Conservation (phyloP, 2,113 vertebrate species). For the Cynocephalus volans region DNA sequence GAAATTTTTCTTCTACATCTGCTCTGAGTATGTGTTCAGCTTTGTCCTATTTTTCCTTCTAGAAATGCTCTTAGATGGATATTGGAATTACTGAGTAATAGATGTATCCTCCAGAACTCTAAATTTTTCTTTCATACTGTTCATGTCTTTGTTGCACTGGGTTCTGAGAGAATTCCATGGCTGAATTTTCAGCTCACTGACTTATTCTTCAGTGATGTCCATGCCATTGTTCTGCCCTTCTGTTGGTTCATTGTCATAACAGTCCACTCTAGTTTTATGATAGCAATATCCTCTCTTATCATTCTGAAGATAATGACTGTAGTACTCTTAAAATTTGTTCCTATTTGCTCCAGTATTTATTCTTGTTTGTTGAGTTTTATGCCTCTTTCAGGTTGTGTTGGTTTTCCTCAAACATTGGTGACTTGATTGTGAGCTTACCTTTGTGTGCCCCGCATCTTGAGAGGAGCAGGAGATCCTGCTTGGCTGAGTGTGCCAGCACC, state of each 20-base stretch:
- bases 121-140: not conserved
- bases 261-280: not conserved
- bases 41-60: slow-evolving; percentile 26
- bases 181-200: not conserved
- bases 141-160: not conserved
- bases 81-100: not conserved
- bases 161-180: not conserved
- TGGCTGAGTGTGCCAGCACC: not conserved
- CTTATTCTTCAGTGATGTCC: not conserved
- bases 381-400: not conserved
- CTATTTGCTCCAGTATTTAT: not conserved
- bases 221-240: not conserved
- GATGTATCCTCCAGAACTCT: not conserved
- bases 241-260: not conserved
- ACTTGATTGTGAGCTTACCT: not conserved
- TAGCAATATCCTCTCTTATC: not conserved
- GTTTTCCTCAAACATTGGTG: not conserved
- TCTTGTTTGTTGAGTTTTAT: slow-evolving; percentile 5
- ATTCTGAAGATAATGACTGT: not conserved
- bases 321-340: not conserved
- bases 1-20: not conserved
- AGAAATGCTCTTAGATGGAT: not conserved
- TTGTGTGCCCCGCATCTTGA: not conserved
- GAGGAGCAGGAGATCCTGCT: not conserved
- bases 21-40: not conserved